Conservation (phyloP, 2,113 vertebrate species). For the Lamprologus callipterus region DNA sequence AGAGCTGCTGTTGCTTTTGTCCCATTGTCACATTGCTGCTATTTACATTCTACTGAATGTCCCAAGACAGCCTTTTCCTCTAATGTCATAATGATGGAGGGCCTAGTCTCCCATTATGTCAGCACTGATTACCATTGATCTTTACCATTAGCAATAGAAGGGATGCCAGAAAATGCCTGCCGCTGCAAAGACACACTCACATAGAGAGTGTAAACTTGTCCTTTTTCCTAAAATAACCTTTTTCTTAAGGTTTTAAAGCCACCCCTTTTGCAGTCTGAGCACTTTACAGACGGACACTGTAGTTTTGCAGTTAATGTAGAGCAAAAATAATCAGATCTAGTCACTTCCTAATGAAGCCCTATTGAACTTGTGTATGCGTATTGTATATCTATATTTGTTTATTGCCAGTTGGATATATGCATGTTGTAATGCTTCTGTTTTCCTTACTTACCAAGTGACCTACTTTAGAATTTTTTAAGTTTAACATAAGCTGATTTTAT, state of each 20-base stretch:
- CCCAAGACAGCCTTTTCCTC: neutral
- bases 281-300: neutral
- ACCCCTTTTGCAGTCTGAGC: neutral
- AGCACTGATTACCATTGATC: constrained; percentile 18
- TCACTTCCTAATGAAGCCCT: neutral
- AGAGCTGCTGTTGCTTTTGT: neutral
- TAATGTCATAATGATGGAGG: neutral
- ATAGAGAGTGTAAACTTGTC: neutral
- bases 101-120: neutral
- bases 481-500: neutral
- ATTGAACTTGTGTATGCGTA: neutral
- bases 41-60: neutral
- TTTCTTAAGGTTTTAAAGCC: neutral
- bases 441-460: neutral
- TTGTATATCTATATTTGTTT: neutral
- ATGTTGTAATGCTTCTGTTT: neutral
- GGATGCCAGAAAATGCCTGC: neutral
- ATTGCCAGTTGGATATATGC: neutral
- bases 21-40: neutral
- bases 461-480: neutral
- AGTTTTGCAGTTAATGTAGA: neutral
- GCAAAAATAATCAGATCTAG: neutral
- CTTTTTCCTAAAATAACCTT: neutral
- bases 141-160: neutral
- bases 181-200: neutral